Conservation (phyloP, 2,888 invertebrate genomes). For the Clunio marinus region DNA sequence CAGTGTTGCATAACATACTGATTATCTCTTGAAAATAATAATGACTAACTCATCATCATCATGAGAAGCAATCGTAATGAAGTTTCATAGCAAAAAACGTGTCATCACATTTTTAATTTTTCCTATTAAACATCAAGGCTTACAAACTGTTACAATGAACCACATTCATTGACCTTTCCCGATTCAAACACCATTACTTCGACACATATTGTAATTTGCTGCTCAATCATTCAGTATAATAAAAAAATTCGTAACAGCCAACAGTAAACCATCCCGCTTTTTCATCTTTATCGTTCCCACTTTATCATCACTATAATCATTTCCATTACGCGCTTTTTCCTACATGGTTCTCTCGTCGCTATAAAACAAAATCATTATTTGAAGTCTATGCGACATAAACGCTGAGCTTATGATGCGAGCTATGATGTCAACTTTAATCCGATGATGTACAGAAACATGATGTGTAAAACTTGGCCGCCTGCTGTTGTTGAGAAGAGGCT, state of each 20-base stretch:
- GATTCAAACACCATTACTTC: too few relatives aligned
- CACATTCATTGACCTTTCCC: too few relatives aligned
- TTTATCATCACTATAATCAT: slow-evolving; percentile 15
- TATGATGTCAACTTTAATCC: slow-evolving; percentile 1
- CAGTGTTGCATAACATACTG: background rate
- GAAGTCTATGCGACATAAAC: background rate
- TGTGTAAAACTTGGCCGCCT: too few relatives aligned
- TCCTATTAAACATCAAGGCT: too few relatives aligned
- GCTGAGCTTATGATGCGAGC: background rate
- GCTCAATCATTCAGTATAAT: background rate
- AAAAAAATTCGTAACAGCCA: background rate
- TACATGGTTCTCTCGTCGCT: background rate
- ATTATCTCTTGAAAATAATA: too few relatives aligned
- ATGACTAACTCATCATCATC: background rate
- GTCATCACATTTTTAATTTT: too few relatives aligned
- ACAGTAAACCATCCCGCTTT: background rate
- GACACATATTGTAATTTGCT: too few relatives aligned
- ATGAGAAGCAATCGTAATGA: too few relatives aligned
- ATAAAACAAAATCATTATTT: background rate
- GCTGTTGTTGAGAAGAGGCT: too few relatives aligned
- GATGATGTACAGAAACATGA: background rate
- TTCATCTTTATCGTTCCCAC: slow-evolving; percentile 1
- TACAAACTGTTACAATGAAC: too few relatives aligned
- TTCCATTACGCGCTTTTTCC: slow-evolving; percentile 1
- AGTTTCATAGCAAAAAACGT: too few relatives aligned